These are phyloP conservation scores for Drosophila hamatofila DNA, from an alignment of 2,888 invertebrate species.

Conservation along the genomic window DNA sequence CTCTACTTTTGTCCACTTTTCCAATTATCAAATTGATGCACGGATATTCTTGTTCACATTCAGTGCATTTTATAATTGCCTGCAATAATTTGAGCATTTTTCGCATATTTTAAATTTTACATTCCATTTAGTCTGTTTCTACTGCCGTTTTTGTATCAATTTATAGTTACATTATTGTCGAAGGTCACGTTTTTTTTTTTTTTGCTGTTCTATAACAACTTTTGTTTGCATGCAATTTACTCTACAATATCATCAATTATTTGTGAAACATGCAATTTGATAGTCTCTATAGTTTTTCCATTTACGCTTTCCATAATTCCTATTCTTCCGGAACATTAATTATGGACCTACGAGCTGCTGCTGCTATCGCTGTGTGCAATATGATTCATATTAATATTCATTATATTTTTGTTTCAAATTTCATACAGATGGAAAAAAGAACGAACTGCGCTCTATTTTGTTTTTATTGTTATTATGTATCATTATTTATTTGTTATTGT, in stretches of 20 bases:
- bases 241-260: neutral
- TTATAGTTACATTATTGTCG: neutral
- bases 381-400: neutral
- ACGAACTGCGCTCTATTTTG: neutral
- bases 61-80: slow-evolving; percentile 7
- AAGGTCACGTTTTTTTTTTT: slow-evolving; percentile 21
- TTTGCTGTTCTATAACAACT: neutral
- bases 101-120: slow-evolving; percentile 21
- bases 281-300: slow-evolving; percentile 3
- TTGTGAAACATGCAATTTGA: slow-evolving; percentile 24
- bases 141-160: neutral
- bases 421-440: neutral
- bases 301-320: slow-evolving; percentile 3
- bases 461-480: neutral
- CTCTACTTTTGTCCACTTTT: slow-evolving; percentile 9
- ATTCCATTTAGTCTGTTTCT: slow-evolving; percentile 21
- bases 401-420: neutral
- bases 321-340: slow-evolving; percentile 40
- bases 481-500: neutral
- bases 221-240: neutral
- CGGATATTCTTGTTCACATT: slow-evolving; percentile 30
- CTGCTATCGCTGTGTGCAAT: neutral
- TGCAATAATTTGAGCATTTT: slow-evolving; percentile 12
- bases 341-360: slow-evolving; percentile 4
- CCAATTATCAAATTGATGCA: slow-evolving; percentile 41